Percentiles rank a stretch among this genome's conserved stretches.
These are phyloP conservation scores for Drosophila malerkotliana DNA, from an alignment of 1,140 invertebrate species.

Conservation along the genomic window DNA sequence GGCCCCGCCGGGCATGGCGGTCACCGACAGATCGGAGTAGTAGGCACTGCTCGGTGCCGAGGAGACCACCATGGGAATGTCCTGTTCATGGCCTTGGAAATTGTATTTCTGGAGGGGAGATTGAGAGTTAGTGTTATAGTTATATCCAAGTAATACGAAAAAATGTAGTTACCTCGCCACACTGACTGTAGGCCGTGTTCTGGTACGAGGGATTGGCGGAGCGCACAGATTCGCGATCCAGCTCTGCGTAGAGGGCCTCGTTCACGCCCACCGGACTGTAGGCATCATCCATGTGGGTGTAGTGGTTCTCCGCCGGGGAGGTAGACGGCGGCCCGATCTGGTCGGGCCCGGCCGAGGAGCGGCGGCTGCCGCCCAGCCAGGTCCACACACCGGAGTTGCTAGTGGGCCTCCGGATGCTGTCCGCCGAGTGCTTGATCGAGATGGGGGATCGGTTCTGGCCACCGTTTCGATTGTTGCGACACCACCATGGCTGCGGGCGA, in stretches of 20 bases:
- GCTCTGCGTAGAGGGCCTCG: constrained; percentile 88
- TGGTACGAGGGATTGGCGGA: constrained; percentile 88
- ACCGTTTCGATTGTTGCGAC: constrained; percentile 81
- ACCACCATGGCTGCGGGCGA: constrained; percentile 83
- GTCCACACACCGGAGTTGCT: constrained; percentile 88
- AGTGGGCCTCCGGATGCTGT: constrained; percentile 85
- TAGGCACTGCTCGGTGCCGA: constrained; percentile 89
- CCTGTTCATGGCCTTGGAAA: constrained; percentile 85
- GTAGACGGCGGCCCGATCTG: constrained; percentile 83
- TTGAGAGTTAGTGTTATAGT: not conserved
- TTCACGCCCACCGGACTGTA: constrained; percentile 84
- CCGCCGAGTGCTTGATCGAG: constrained; percentile 81
- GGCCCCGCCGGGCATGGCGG: constrained; percentile 83
- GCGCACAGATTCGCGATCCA: constrained; percentile 85
- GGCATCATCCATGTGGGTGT: constrained; percentile 89
- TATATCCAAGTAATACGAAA: not conserved
- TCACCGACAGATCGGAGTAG: constrained; percentile 88
- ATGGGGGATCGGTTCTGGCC: constrained; percentile 77
- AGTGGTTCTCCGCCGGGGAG: constrained; percentile 88
- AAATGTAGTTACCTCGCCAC: constrained; percentile 84
- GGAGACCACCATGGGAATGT: constrained; percentile 86
- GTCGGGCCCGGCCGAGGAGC: constrained; percentile 84
- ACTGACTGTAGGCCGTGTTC: constrained; percentile 88
- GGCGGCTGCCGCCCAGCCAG: constrained; percentile 86
- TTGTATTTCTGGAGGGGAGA: constrained; percentile 69